Evolutionary conservation across 2,797 vertebrate species (phyloP), one percentile per base, ranked within the genome.

Genomic region (Sebastes umbrosus): DNA sequence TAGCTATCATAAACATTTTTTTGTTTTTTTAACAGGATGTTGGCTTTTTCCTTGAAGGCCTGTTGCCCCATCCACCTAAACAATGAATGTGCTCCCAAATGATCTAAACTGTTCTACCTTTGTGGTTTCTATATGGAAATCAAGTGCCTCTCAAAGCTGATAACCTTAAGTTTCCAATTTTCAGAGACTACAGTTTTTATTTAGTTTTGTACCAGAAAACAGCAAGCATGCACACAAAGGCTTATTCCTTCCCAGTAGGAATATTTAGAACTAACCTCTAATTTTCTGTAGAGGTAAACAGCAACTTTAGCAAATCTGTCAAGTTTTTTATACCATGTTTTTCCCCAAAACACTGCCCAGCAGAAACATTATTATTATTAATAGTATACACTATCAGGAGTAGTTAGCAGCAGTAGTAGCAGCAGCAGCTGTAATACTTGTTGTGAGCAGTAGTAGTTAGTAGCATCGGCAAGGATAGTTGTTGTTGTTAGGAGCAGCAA

Each of bases 171-270:
- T 75, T 54, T 81, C 22, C 27, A 69, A 14, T 58, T 65, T 73
- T 24, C 72, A 46, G 62, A 67, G 4, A 66, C 3, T 46, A 25
- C 24, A 14, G 12, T 24, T 72, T 54, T 65, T 2, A 24, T 20
- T 24, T 10, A 4, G 6, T 65, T 39, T 39, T 9, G 8, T 32
- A 32, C 64, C 24, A 6, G 67, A 58, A 85, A 81, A 74, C 39
- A 57, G 85, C 90, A 91, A 93, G 88, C 91, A 90, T 92, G 90
- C 88, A 83, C 60, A 76, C 84, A 84, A 71, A 73, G 32, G 62
- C 59, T 73, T n/a, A 25, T 71, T 78, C 43, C 58, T 24, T 39
- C 25, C 31, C 36, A 36, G 34, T 68, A 57, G 59, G 9, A 66
- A 59, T 22, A 64, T 46, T 39, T n/a, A 50, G 10, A 18, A 27